phyloP scores from a whole-genome alignment of 2,797 vertebrate genomes.

The Rallus crepitans region DNA sequence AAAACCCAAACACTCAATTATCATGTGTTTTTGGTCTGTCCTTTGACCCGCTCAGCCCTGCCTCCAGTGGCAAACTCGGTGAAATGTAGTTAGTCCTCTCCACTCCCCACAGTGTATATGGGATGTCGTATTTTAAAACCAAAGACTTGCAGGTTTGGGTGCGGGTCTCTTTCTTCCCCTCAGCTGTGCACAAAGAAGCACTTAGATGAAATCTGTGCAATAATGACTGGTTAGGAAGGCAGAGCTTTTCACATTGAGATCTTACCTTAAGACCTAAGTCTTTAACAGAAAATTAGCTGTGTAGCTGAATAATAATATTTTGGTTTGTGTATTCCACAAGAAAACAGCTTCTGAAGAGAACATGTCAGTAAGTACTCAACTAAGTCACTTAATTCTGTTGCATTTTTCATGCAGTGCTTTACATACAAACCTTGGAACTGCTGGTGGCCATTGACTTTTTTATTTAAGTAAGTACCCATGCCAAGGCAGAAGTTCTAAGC shows the following conservation, averaged over 20 bases:
- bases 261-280: not conserved
- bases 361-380: not conserved
- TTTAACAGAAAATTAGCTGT: not conserved
- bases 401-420: not conserved
- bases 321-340: not conserved
- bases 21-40: not conserved
- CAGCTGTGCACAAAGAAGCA: not conserved
- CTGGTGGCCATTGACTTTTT: not conserved
- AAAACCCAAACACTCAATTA: not conserved
- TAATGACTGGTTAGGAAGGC: not conserved
- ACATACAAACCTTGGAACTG: not conserved
- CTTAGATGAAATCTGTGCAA: not conserved
- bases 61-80: not conserved
- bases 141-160: not conserved
- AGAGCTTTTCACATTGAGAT: not conserved
- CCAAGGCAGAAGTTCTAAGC: not conserved
- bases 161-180: not conserved
- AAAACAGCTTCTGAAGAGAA: not conserved
- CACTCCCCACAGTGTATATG: not conserved
- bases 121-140: not conserved
- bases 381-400: not conserved
- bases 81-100: not conserved
- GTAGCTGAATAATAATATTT: not conserved
- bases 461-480: not conserved
- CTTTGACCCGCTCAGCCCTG: not conserved